Evolutionary conservation across 2,888 invertebrate species (phyloP).

Genomic region (Pecten maximus): DNA sequence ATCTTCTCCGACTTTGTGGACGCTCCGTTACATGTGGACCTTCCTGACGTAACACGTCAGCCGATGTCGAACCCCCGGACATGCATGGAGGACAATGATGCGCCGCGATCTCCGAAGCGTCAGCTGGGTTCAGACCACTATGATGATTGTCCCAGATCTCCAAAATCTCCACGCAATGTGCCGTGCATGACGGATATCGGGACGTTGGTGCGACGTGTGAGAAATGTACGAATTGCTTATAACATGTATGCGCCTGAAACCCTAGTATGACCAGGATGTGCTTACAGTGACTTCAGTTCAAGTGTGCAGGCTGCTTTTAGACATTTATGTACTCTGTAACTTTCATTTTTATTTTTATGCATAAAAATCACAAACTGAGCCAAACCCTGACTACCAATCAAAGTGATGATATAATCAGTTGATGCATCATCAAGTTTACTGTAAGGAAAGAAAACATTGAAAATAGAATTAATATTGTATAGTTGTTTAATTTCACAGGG

Average conservation of each 20-base stretch:
- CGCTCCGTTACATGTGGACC: conserved; percentile 38
- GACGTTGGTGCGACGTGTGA: conserved; percentile 74
- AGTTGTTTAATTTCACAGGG: too few relatives aligned
- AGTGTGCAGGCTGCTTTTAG: conserved; percentile 20
- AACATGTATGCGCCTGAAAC: conserved; percentile 76
- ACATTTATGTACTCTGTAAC: background rate
- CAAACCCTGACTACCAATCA: background rate
- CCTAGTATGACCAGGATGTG: conserved; percentile 62
- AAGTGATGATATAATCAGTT: background rate
- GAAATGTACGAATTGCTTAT: conserved; percentile 73
- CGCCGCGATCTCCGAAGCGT: conserved; percentile 52
- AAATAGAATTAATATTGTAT: too few relatives aligned
- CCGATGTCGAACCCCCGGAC: background rate
- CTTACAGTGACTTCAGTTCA: conserved; percentile 14
- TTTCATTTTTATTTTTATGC: background rate
- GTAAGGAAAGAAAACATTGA: too few relatives aligned
- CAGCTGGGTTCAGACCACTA: conserved; percentile 50
- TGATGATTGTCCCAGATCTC: conserved; percentile 58
- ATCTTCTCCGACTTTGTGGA: conserved; percentile 59
- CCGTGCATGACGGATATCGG: conserved; percentile 77
- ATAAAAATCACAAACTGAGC: background rate
- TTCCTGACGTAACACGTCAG: background rate
- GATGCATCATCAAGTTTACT: too few relatives aligned
- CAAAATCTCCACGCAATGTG: conserved; percentile 64
- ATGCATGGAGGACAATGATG: conserved; percentile 51